Evolutionary conservation across 2,888 invertebrate genomes (phyloP).

Genomic region (Pemphredon lugubris): DNA sequence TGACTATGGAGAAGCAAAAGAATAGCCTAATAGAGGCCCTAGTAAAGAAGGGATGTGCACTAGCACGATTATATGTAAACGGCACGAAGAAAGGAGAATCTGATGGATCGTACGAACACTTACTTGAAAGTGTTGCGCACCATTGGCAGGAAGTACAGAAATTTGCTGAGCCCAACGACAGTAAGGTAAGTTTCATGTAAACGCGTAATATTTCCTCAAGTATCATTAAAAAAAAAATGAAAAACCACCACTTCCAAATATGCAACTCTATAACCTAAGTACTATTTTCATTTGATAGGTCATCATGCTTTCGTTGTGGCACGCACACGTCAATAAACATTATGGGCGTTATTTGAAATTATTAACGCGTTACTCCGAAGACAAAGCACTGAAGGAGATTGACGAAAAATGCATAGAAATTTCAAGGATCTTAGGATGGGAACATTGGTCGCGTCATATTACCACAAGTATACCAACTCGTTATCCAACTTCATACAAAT

Average conservation of each 20-base stretch:
- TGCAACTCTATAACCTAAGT: background rate
- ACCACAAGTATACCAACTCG: conserved; percentile 85
- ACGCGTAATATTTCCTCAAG: too few species aligned
- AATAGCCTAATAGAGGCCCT: conserved; percentile 90
- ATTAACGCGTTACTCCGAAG: conserved; percentile 89
- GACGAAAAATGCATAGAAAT: conserved; percentile 87
- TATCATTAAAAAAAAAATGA: background rate
- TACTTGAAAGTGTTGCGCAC: conserved; percentile 84
- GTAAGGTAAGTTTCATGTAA: conserved; percentile 89
- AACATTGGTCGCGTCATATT: conserved; percentile 84
- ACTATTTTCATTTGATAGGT: conserved; percentile 79
- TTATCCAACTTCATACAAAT: conserved; percentile 87
- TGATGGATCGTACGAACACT: conserved; percentile 76
- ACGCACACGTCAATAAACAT: conserved; percentile 89
- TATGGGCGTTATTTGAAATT: conserved; percentile 92
- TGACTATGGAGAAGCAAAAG: conserved; percentile 92
- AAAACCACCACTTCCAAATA: too few species aligned
- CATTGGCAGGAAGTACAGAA: conserved; percentile 88
- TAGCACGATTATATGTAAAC: conserved; percentile 84
- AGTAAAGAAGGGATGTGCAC: conserved; percentile 88
- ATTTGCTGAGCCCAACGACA: conserved; percentile 90
- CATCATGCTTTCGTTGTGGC: conserved; percentile 90
- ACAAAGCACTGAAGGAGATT: conserved; percentile 88
- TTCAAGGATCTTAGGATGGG: conserved; percentile 87
- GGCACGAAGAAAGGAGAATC: conserved; percentile 73